Percentiles rank a stretch among this genome's conserved stretches.
phyloP scores from a whole-genome alignment of 2,113 vertebrate species.

The Thamnaconus septentrionalis region DNA sequence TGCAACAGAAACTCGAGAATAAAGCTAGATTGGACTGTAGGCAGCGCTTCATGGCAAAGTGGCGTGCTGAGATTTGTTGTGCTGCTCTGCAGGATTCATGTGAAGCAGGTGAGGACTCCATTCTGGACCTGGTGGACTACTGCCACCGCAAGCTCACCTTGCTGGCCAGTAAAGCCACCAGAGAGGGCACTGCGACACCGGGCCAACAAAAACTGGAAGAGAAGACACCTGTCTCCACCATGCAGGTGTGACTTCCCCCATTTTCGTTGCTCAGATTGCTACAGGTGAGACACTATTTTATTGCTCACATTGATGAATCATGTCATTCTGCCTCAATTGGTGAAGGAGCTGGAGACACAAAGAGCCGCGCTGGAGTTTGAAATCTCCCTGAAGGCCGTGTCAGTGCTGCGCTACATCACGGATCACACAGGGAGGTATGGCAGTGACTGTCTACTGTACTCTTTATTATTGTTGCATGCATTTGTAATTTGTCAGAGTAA shows the following conservation, averaged over 20 bases:
- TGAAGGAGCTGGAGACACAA: slow-evolving; percentile 86
- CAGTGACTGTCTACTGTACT: too few relatives aligned
- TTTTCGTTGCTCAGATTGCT: not conserved
- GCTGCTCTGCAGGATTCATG: slow-evolving; percentile 84
- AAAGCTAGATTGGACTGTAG: too few relatives aligned
- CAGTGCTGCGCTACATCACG: slow-evolving; percentile 90
- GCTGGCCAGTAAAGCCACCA: slow-evolving; percentile 70
- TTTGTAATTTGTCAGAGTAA: too few relatives aligned
- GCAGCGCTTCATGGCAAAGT: too few relatives aligned
- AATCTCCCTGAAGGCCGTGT: slow-evolving; percentile 88
- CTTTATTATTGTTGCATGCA: too few relatives aligned
- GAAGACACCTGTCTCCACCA: slow-evolving; percentile 52
- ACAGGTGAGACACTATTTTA: not conserved
- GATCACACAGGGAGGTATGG: slow-evolving; percentile 86
- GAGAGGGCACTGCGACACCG: not conserved
- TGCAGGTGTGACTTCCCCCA: slow-evolving; percentile 57
- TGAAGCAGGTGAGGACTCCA: slow-evolving; percentile 83
- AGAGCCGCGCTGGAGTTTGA: slow-evolving; percentile 85
- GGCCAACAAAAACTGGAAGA: slow-evolving; percentile 19
- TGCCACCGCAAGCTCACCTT: slow-evolving; percentile 91
- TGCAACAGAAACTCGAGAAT: too few relatives aligned
- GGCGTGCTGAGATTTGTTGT: not conserved
- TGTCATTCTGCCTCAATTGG: not conserved
- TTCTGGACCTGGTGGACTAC: slow-evolving; percentile 93
- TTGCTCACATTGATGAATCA: not conserved